phyloP scores from a whole-genome alignment of 2,113 vertebrate genomes.

The Brachypteracias leptosomus region DNA sequence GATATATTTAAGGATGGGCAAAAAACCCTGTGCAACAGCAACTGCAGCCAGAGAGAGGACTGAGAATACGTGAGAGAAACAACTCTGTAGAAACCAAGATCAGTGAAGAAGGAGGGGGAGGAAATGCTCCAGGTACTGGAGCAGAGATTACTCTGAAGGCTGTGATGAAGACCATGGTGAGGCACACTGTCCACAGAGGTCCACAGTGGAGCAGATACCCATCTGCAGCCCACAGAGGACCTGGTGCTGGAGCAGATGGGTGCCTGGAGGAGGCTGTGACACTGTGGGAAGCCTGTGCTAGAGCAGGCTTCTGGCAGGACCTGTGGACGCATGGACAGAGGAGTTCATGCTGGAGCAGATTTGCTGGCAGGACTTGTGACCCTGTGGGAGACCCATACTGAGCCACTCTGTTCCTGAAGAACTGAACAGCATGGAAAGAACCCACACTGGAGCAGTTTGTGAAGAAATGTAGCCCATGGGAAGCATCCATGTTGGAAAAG shows the following conservation, averaged over 20 bases:
- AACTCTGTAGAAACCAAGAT: neutral
- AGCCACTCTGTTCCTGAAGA: neutral
- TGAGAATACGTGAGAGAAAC: neutral
- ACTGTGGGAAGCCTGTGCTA: neutral
- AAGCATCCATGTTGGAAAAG: neutral
- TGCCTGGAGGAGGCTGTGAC: neutral
- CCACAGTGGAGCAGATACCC: neutral
- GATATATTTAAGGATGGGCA: too few species aligned
- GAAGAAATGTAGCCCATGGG: too few species aligned
- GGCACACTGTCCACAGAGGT: neutral
- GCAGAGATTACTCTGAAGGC: neutral
- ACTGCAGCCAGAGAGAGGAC: neutral
- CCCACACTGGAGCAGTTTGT: neutral
- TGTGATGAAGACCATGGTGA: neutral
- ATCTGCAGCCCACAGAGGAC: neutral
- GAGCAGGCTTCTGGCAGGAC: neutral
- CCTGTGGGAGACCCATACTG: fast-evolving
- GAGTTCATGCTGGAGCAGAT: fast-evolving
- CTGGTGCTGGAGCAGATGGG: neutral
- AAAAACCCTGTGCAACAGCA: neutral
- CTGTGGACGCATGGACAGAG: neutral
- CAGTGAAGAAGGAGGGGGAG: neutral
- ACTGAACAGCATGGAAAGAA: neutral
- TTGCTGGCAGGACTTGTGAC: neutral
- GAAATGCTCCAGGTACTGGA: neutral